A percentile compares a stretch with the other conserved stretches of the same genome.
Conservation (phyloP, 1,140 invertebrate genomes). For the Condylostylus longicornis region DNA sequence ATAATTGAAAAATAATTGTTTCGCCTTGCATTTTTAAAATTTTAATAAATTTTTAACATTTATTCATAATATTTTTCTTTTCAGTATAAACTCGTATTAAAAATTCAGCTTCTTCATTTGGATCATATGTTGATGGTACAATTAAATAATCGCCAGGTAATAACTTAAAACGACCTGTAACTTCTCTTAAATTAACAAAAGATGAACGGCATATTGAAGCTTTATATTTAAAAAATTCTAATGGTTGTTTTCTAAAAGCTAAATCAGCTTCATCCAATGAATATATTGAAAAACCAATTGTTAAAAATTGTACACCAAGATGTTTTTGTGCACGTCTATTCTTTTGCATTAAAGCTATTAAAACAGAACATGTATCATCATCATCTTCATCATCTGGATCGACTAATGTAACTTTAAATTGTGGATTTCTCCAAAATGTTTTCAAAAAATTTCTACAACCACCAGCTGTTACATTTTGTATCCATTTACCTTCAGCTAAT, state of each 20-base stretch:
- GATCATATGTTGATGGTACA: slow-evolving; percentile 52
- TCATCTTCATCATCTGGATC: slow-evolving; percentile 63
- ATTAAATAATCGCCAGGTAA: slow-evolving; percentile 46
- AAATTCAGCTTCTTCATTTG: slow-evolving; percentile 45
- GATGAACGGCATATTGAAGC: slow-evolving; percentile 40
- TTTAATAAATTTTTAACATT: no score
- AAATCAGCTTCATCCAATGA: slow-evolving; percentile 42
- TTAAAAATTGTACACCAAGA: no score
- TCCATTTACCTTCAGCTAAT: slow-evolving; percentile 62
- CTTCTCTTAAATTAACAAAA: slow-evolving; percentile 48
- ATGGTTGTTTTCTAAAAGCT: slow-evolving; percentile 34
- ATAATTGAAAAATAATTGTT: no score
- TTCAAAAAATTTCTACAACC: slow-evolving; percentile 79
- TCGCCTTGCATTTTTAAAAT: no score
- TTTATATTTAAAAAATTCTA: slow-evolving; percentile 48
- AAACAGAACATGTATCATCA: slow-evolving; percentile 55
- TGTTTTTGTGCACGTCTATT: slow-evolving; percentile 60
- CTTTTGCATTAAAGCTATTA: slow-evolving; percentile 64
- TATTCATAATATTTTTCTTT: no score
- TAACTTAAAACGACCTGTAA: slow-evolving; percentile 45
- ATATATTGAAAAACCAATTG: slow-evolving; percentile 61
- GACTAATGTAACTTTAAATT: slow-evolving; percentile 41
- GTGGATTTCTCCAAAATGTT: no score
- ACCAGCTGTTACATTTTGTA: slow-evolving; percentile 68
- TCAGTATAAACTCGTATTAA: slow-evolving; percentile 49